Percentiles rank a stretch among this genome's conserved stretches.
Evolutionary conservation across 2,888 invertebrate species (phyloP).

Genomic region (Pasiphila rectangulata): DNA sequence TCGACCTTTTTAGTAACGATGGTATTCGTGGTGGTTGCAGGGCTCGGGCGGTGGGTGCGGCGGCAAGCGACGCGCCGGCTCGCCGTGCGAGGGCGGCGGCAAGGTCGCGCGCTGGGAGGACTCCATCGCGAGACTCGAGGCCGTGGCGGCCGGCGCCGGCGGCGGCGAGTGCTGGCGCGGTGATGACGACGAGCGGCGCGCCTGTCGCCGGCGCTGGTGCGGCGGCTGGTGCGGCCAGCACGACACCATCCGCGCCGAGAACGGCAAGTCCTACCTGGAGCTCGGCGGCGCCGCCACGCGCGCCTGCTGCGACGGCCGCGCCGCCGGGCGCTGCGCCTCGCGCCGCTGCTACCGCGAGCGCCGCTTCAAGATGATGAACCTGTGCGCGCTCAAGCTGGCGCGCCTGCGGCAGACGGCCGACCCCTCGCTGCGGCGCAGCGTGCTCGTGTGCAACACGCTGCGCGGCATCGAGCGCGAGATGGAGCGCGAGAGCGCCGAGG

Average conservation of each 20-base stretch:
- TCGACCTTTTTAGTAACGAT: constrained; percentile 13
- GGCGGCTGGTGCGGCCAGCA: constrained; percentile 81
- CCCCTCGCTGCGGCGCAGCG: constrained; percentile 93
- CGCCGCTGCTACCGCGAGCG: constrained; percentile 91
- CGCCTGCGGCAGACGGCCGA: constrained; percentile 93
- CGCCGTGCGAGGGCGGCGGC: constrained; percentile 76
- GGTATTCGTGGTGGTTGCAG: constrained; percentile 54
- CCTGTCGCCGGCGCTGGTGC: constrained; percentile 80
- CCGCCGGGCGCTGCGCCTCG: constrained; percentile 88
- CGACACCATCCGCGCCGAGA: constrained; percentile 93
- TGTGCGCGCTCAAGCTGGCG: constrained; percentile 95
- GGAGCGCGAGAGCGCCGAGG: constrained; percentile 84
- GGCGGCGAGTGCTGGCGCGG: constrained; percentile 82
- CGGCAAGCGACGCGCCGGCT: constrained; percentile 77
- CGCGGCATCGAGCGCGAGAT: constrained; percentile 94
- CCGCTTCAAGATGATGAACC: constrained; percentile 92
- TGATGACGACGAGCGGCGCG: constrained; percentile 77
- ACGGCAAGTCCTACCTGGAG: constrained; percentile 94
- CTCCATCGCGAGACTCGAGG: constrained; percentile 74
- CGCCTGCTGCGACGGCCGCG: constrained; percentile 87
- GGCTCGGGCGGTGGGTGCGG: constrained; percentile 79
- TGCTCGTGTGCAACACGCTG: constrained; percentile 95
- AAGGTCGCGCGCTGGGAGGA: constrained; percentile 78
- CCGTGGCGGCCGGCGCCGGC: constrained; percentile 83
- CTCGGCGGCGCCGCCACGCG: constrained; percentile 90